Base-by-base conservation (phyloP, 2,113 vertebrate species). In the Chrysochloris asiatica region DNA sequence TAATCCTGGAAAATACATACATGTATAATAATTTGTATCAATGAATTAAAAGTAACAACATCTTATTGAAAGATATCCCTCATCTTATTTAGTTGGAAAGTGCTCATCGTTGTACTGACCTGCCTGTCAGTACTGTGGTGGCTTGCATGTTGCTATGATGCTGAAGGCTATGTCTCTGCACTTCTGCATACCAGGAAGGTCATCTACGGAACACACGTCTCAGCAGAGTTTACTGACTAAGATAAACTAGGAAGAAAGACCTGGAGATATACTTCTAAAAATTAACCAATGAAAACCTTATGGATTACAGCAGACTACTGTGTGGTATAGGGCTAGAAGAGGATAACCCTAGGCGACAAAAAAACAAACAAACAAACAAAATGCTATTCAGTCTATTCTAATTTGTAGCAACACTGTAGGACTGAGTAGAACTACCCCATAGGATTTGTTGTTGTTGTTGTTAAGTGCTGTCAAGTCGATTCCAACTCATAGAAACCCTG, bases 31-130 rank as follows among this genome's bases (percentile, higher is more conserved):
- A 76, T 75, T 38, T 36, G n/a, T 36, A 41, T 78, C 41, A 83
- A 48, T 75, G 30, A 83, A 26, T 28, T 45, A 54, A 72, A 91
- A 91, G 72, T 30, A 73, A 83, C 73, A 73, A 83, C 73, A 65
- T 8, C 38, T 89, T 17, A 65, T 4, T 86, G 36, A 52, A 63
- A 89, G 54, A 73, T 78, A 33, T 73, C 43, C 59, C 30, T 72
- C n/a, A 71, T 36, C 43, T 47, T 69, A 83, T 80, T 86, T 50
- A 79, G 48, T 79, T 72, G 83, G 65, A n/a, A 84, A 87, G 8
- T 61, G 56, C 21, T 26, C 56, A n/a, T n/a, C n/a, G n/a, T n/a
- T n/a, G n/a, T n/a, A n/a, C n/a, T n/a, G n/a, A n/a, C n/a, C n/a
- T 52, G 50, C 19, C 50, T 52, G 5, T 52, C 6, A 52, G 50